Evolutionary conservation across 2,113 vertebrate species (phyloP), one percentile per base, ranked within the genome.

Genomic region (Diphyllodes magnificus): DNA sequence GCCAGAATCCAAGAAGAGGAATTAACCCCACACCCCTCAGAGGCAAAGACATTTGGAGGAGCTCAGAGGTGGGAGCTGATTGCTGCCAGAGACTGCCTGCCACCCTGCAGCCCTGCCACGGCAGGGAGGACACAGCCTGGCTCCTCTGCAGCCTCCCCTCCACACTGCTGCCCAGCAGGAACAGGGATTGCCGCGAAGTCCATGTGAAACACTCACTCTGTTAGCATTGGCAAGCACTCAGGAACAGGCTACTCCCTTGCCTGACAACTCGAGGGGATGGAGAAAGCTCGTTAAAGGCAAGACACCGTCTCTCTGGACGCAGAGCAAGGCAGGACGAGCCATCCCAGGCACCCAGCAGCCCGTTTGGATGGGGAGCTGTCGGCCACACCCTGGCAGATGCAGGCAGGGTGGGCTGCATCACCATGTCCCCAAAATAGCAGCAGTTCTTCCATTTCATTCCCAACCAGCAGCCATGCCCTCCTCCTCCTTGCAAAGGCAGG

Each of bases 361-460:
- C 1, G 1, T 18, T 6, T 0, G 28, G 73, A 40, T 8, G 10
- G 37, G 23, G 60, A 93, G 17, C 28, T 37, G 45, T 13, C 0
- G 0, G 71, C 11, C 1, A 2, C 53, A n/a, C 7, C 40, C 20
- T 4, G 27, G 28, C 21, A 40, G 15, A 11, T 2, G 1, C 47
- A 33, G 37, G 35, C 37, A 68, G 44, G 6, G 42, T 37, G 35
- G 28, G 20, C 54, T 47, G 44, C 44, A 35, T 37, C 68, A 15
- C 40, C 4, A 0, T 6, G 44, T 76, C 33, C 70, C 49, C 27
- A 49, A 11, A 72, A 54, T 1, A 83, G 63, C 44, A 50, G 53
- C 47, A 86, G 68, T 37, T 69, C 37, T 72, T 80, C 63, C 44
- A 17, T 21, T 19, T 28, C 3, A 0, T 19, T 42, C 54, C 64